Evolutionary conservation across 2,797 vertebrate genomes (phyloP).

Genomic region (Catamblyrhynchus diadema): DNA sequence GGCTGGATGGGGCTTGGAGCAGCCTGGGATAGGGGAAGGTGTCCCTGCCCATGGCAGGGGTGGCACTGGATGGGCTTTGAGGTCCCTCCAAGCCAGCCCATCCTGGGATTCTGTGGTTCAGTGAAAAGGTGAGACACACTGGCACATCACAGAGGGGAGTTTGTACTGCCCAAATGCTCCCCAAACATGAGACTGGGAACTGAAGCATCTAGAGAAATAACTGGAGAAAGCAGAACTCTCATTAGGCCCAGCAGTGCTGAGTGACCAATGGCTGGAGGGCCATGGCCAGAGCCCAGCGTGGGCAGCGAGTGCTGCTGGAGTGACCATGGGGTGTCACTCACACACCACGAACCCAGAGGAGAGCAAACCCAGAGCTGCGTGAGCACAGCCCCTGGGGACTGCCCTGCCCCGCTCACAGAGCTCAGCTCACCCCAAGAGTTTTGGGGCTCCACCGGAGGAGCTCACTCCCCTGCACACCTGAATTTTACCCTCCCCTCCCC

Average conservation of each 20-base stretch:
- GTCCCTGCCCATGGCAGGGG: background rate
- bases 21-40: rapidly evolving
- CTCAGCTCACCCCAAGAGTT: rapidly evolving
- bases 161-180: background rate
- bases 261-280: background rate
- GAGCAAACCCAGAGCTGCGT: rapidly evolving
- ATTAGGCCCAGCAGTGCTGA: rapidly evolving
- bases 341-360: background rate
- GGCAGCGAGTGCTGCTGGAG: background rate
- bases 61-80: background rate
- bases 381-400: background rate
- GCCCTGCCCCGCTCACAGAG: background rate
- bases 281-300: rapidly evolving
- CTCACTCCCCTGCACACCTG: background rate
- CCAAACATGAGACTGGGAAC: rapidly evolving
- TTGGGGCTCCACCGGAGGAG: background rate
- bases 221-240: background rate
- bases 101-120: background rate
- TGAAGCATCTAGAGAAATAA: background rate
- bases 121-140: rapidly evolving
- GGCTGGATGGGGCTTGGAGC: background rate
- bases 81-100: background rate
- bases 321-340: slow-evolving; percentile 43
- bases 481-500: rapidly evolving
- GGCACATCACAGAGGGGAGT: background rate